Base-by-base conservation (phyloP, 1,140 invertebrate species). In the Drosophila eugracilis region DNA sequence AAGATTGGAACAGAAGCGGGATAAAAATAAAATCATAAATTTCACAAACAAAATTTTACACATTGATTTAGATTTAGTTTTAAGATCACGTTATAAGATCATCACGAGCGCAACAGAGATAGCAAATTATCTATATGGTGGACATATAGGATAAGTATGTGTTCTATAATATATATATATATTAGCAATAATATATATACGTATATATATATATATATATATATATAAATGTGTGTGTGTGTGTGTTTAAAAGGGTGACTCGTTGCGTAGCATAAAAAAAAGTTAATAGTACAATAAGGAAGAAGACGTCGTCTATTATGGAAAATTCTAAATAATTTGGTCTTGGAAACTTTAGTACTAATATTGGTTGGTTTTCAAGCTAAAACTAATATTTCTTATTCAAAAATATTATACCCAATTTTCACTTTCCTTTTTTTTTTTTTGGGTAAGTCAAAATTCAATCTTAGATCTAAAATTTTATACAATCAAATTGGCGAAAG, bases 61-160 rank as follows among this genome's bases (percentile, higher is more conserved):
- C 81, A 86, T 81, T 78, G 65, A 85, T 85, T 86, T 75, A 85
- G 81, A 65, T 67, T 86, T 75, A 85, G 81, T 50, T 67, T 86
- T 85, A 85, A 85, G 81, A 85, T 85, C 80, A 85, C 80, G 76
- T 86, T 85, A 37, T 60, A 84, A 85, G 80, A 85, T 85, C 81
- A 86, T 85, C 81, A 85, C 81, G 81, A 85, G 81, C 81, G 81
- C 81, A 84, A 85, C 81, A 85, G 53, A 84, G 75, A 85, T 85
- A 85, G 80, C 75, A 85, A 79, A 66, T 54, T 66, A 36, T 48
- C 67, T 53, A 72, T 48, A 71, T 48, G 42, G 47, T 70, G 41
- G 65, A 44, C 30, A 60, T 57, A 67, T 52, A 55, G 37, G 54
- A 44, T 59, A 44, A 26, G 37, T 57, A 58, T 47, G 24, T 34